These are phyloP conservation scores for Campylorhamphus procurvoides DNA, from an alignment of 2,113 vertebrate species.

Conservation along the genomic window DNA sequence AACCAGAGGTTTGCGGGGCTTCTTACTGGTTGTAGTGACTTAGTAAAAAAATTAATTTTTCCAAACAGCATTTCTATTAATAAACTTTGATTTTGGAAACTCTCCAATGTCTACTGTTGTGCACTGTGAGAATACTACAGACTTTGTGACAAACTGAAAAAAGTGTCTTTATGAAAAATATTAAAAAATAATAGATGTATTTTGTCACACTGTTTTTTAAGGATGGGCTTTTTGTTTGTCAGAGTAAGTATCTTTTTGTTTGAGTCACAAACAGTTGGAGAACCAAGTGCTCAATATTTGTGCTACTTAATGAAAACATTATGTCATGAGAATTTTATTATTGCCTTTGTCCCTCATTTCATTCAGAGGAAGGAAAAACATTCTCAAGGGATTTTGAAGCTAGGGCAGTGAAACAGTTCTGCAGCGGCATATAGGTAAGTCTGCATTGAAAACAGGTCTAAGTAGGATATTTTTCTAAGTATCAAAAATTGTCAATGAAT, in stretches of 20 bases:
- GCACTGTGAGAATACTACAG: neutral
- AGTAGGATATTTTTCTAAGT: neutral
- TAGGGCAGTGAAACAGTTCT: neutral
- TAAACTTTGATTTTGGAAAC: neutral
- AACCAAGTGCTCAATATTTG: constrained; percentile 1
- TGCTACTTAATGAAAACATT: constrained; percentile 29
- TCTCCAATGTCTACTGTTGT: neutral
- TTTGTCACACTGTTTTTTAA: neutral
- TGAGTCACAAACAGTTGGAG: neutral
- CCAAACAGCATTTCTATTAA: neutral
- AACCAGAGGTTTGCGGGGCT: neutral
- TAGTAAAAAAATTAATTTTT: neutral
- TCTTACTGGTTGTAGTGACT: neutral
- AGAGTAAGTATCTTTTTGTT: neutral
- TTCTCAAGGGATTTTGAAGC: neutral
- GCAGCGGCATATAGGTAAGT: neutral
- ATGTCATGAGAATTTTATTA: neutral
- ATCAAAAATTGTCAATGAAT: neutral
- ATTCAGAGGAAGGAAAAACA: constrained; percentile 20
- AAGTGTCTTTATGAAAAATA: neutral
- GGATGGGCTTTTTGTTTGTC: neutral
- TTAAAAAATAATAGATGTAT: neutral
- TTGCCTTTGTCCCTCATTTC: constrained; percentile 13
- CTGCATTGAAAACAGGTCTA: neutral
- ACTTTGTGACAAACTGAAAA: neutral